Evolutionary conservation across 2,888 invertebrate species (phyloP), one percentile per base, ranked within the genome.

Genomic region (Lampropteryx suffumata): DNA sequence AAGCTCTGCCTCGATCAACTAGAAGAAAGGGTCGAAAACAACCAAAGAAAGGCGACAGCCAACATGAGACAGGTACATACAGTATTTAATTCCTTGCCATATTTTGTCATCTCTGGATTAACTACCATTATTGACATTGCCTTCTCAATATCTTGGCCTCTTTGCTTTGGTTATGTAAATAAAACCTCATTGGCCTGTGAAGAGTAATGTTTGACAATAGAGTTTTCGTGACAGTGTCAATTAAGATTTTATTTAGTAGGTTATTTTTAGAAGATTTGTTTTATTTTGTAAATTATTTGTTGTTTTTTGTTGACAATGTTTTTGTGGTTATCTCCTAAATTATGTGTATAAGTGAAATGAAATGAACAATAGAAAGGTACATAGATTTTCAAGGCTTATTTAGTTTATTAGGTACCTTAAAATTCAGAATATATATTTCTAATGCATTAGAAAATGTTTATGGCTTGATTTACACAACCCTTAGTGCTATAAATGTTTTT

Each of bases 11-110:
- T 0, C 72, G 82, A 49, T 73, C 79, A 0, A 81, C 83, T 1
- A 72, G 83, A 54, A 73, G 77, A 29, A 75, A 68, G 53, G 71
- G 71, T 1, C 71, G 67, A 3, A 71, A 69, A 54, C 71, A 69
- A 55, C 71, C 71, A 28, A 85, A 87, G 64, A 84, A 89, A 66
- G 80, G 76, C 9, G 80, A 83, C 50, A 78, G 76, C 45, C 86
- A 79, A 57, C 77, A 84, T 53, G 90, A 89, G 56, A 82, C 85
- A 60, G 86, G 90, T 90, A 67, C 42, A 9, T 90, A 67, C 42
- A 9, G 27, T 8, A 12, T 17, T 2, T 17, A 17, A 17, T 3
- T 17, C 17, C 2, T 17, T 3, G 17, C 17, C 17, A n/a, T n/a
- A n/a, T n/a, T n/a, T n/a, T n/a, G n/a, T n/a, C n/a, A n/a, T n/a